These are phyloP conservation scores for Platycercus adscitus DNA, from an alignment of 2,113 vertebrate genomes.

Conservation along the genomic window DNA sequence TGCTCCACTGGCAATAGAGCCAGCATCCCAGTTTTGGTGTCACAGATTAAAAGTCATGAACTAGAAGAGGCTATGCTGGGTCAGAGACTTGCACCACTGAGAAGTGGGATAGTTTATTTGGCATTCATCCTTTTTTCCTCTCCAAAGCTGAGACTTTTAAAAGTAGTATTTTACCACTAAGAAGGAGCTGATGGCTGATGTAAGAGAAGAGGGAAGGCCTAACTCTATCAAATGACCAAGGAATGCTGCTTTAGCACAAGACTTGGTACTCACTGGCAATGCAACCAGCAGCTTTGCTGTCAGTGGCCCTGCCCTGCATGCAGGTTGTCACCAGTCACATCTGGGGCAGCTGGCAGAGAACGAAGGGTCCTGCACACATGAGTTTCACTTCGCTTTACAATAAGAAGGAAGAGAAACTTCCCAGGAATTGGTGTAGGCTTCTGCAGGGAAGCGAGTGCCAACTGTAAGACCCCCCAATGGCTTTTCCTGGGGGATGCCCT, in stretches of 20 bases:
- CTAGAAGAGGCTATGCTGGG: background rate
- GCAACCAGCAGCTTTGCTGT: background rate
- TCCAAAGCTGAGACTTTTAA: no score
- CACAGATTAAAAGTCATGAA: rapidly evolving
- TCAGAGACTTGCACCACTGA: background rate
- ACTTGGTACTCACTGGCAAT: background rate
- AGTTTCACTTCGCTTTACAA: constrained; percentile 3
- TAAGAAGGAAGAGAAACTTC: constrained; percentile 60
- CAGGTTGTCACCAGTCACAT: background rate
- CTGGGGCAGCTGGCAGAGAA: background rate
- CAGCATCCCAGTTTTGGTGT: background rate
- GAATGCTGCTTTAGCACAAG: background rate
- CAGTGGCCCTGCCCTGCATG: background rate
- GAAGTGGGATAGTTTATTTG: background rate
- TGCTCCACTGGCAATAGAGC: rapidly evolving
- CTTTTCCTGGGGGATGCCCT: constrained; percentile 27
- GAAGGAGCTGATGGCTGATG: background rate
- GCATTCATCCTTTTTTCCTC: rapidly evolving
- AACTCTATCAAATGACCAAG: rapidly evolving
- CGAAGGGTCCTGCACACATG: background rate
- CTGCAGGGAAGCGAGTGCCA: background rate
- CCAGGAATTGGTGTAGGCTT: background rate
- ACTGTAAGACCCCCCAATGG: background rate
- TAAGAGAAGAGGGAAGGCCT: background rate
- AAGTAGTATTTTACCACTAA: background rate